Evolutionary conservation across 2,888 invertebrate genomes (phyloP).

Genomic region (Yponomeuta evonymella): DNA sequence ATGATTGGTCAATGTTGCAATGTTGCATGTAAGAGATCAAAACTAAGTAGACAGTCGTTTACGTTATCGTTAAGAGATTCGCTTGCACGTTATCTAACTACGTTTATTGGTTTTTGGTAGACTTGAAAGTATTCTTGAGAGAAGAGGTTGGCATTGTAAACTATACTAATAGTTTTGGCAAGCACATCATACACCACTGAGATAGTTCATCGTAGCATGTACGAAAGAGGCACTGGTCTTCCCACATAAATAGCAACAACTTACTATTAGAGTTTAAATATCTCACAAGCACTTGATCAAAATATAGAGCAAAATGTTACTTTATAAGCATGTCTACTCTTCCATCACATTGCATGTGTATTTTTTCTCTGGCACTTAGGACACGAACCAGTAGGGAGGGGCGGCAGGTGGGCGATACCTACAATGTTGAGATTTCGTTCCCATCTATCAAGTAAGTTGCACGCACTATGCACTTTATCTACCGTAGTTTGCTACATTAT

Average conservation of each 20-base stretch:
- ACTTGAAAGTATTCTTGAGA: background rate
- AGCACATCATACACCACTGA: background rate
- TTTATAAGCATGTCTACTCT: conserved; percentile 55
- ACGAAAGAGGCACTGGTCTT: background rate
- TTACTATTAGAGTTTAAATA: background rate
- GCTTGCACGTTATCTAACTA: background rate
- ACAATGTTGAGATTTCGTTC: conserved; percentile 94
- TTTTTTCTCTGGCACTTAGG: conserved; percentile 78
- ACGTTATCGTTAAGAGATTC: background rate
- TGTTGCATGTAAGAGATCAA: background rate
- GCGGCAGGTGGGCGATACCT: conserved; percentile 91
- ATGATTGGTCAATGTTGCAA: background rate
- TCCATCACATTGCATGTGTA: conserved; percentile 66
- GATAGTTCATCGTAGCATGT: background rate
- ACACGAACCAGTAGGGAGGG: conserved; percentile 83
- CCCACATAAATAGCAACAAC: background rate
- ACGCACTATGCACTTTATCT: conserved; percentile 30
- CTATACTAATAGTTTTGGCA: background rate
- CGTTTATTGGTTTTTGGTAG: background rate
- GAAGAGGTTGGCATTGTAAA: background rate
- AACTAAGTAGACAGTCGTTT: background rate
- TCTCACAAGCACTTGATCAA: background rate
- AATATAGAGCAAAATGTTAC: background rate
- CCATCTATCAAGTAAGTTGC: conserved; percentile 92
- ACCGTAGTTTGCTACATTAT: background rate